Evolutionary conservation across 2,888 invertebrate species (phyloP), one percentile per base, ranked within the genome.

Genomic region (Embidobia sp.): DNA sequence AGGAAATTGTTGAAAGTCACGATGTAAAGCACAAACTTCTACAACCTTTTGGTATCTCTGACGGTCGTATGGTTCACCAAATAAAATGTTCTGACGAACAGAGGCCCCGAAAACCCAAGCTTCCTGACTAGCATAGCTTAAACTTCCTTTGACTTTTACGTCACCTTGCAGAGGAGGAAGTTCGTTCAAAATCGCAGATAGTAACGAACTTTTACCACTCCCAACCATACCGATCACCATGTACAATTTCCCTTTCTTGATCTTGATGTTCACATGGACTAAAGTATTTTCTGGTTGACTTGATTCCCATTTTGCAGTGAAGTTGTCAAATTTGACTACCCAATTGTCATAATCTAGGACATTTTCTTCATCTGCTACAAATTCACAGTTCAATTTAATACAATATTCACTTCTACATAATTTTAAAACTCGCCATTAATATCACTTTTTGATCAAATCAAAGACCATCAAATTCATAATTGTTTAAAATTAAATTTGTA

Each of bases 101-200:
- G 94, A 94, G n/a, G 93, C 92, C 0, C 94, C 94, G 85, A 95
- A 95, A 0, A 95, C 93, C 97, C 97, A 97, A 6, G 97, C 93
- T 86, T 97, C 95, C 89, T 97, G 96, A 78, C 94, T 92, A 0
- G 95, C 95, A 87, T 96, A 97, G 27, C 94, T 93, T 8, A 94
- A 69, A 42, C 86, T 90, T 3, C 94, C 96, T 51, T 92, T 91
- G 7, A 95, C 91, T 61, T 91, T 90, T 8, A 96, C 90, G 6
- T 89, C 90, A 33, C 97, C 96, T 13, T 83, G 75, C 0, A 75
- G 57, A 0, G 93, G 87, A 1, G 93, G 92, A 73, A 96, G 90
- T 88, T 97, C 96, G 37, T 94, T 93, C 31, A 96, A 91, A 63
- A 96, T 91, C 35, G 94, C 91, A 83, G 94, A 93, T 35, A 94